Percentiles rank a stretch among this genome's conserved stretches.
Evolutionary conservation across 2,797 vertebrate genomes (phyloP).

Genomic region (Spea hammondii): DNA sequence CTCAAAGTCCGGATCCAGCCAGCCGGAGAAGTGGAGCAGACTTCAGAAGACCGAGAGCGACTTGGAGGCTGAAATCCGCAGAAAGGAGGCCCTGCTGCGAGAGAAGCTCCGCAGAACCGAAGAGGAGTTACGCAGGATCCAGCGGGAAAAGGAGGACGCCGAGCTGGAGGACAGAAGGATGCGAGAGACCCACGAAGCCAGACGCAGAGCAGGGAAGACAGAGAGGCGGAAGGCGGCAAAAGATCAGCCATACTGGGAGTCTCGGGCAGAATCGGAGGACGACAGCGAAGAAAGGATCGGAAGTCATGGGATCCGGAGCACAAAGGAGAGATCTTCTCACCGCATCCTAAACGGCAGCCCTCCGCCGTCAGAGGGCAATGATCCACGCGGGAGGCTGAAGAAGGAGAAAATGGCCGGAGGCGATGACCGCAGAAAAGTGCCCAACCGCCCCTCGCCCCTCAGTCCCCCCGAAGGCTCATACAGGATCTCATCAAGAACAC

Average conservation of each 20-base stretch:
- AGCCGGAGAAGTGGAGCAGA: conserved; percentile 45
- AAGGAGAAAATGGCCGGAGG: conserved; percentile 54
- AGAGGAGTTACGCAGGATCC: conserved; percentile 69
- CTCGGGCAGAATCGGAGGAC: neutral
- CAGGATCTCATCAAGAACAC: neutral
- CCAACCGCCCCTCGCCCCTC: neutral
- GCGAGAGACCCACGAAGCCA: conserved; percentile 29
- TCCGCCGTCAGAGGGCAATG: conserved; percentile 8
- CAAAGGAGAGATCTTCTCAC: conserved; percentile 2
- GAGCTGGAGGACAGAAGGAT: conserved; percentile 52
- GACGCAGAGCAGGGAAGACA: neutral
- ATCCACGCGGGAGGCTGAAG: conserved; percentile 56
- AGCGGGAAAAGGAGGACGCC: conserved; percentile 59
- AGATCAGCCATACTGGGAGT: neutral
- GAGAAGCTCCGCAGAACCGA: conserved; percentile 74
- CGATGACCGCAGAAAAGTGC: conserved; percentile 46
- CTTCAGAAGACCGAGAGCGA: conserved; percentile 64
- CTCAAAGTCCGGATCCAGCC: conserved; percentile 32
- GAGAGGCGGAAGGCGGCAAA: neutral
- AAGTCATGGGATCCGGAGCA: too few relatives aligned
- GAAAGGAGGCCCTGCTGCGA: conserved; percentile 69
- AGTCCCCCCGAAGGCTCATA: too few relatives aligned
- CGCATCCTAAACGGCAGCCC: neutral
- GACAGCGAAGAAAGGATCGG: neutral
- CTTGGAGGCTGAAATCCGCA: conserved; percentile 69